Evolutionary conservation across 2,797 vertebrate species (phyloP).

Genomic region (Linurgus olivaceus): DNA sequence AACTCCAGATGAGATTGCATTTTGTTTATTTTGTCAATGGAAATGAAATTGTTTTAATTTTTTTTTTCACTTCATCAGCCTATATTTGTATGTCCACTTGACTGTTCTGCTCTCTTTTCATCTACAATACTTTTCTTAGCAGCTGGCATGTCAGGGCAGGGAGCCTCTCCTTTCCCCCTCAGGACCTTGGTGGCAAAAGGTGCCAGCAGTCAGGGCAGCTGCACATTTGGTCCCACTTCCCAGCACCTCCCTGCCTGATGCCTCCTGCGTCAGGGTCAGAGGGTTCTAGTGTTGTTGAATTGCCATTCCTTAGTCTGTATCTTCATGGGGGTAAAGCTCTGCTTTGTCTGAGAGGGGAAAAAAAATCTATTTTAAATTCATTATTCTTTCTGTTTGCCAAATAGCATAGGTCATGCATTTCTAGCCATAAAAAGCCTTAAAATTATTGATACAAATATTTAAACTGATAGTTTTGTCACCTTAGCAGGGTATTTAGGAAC

Average conservation of each 20-base stretch:
- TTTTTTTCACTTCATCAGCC: neutral
- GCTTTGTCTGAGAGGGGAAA: neutral
- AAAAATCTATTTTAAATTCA: neutral
- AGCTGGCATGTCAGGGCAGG: neutral
- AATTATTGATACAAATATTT: neutral
- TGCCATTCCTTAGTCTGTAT: neutral
- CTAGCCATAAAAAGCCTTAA: neutral
- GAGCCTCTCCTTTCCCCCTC: neutral
- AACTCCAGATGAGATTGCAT: neutral
- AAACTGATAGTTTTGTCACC: neutral
- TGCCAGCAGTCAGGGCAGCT: neutral
- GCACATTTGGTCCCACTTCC: neutral
- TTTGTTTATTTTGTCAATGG: neutral
- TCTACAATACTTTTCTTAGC: neutral
- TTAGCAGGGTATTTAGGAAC: neutral
- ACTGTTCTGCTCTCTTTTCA: neutral
- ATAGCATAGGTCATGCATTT: neutral
- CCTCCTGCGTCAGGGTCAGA: neutral
- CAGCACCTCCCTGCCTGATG: neutral
- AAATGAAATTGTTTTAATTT: neutral
- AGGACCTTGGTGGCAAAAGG: fast-evolving
- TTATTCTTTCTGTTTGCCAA: neutral
- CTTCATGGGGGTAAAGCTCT: neutral
- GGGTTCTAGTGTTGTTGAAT: neutral
- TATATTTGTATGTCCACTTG: neutral